phyloP scores from a whole-genome alignment of 2,888 invertebrate species.

The Tetramorium bicarinatum region DNA sequence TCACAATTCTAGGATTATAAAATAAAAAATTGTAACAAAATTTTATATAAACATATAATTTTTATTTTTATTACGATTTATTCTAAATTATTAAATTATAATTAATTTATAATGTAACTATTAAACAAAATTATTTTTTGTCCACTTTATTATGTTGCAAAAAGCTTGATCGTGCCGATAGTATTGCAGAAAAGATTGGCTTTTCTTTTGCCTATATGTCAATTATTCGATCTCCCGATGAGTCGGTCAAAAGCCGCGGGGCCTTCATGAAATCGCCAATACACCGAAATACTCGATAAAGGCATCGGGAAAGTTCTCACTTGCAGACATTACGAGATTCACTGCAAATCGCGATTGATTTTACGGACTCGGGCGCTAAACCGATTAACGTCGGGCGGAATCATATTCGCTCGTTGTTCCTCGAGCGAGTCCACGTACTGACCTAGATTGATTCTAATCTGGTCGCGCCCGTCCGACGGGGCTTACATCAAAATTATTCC shows the following conservation, averaged over 20 bases:
- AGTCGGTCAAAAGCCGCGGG: neutral
- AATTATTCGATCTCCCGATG: slow-evolving; percentile 23
- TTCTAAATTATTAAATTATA: neutral
- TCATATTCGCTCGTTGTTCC: slow-evolving; percentile 53
- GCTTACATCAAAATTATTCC: slow-evolving; percentile 69
- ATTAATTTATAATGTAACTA: neutral
- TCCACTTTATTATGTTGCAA: neutral
- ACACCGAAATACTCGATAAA: neutral
- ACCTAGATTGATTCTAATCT: slow-evolving; percentile 49
- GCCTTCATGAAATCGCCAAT: neutral
- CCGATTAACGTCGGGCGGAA: slow-evolving; percentile 41
- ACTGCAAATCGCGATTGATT: slow-evolving; percentile 42
- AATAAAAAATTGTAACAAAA: neutral
- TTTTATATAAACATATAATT: neutral
- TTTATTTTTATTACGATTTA: neutral
- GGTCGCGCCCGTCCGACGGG: neutral
- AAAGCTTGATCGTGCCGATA: neutral
- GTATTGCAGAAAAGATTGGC: neutral
- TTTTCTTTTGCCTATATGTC: neutral
- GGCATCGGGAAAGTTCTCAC: slow-evolving; percentile 27
- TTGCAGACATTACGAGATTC: neutral
- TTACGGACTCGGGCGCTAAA: slow-evolving; percentile 32
- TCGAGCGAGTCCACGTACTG: slow-evolving; percentile 39
- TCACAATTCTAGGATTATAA: neutral
- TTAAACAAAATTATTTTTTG: neutral